Percentiles rank a stretch among this genome's conserved stretches.
These are phyloP conservation scores for Lordiphosa fenestrarum DNA, from an alignment of 2,888 invertebrate genomes.

Conservation along the genomic window DNA sequence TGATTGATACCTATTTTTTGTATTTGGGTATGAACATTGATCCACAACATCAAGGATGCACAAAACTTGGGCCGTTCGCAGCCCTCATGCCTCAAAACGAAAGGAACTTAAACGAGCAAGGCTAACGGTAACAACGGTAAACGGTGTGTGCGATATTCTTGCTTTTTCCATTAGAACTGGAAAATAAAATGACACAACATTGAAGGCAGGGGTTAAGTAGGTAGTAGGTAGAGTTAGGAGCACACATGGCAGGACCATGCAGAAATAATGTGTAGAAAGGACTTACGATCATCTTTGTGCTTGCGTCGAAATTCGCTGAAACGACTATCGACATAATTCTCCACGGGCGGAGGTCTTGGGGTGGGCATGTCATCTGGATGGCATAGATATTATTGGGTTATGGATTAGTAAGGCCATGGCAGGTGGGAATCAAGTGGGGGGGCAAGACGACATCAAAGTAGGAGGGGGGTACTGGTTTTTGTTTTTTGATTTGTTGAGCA, in stretches of 20 bases:
- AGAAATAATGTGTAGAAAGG: constrained; percentile 30
- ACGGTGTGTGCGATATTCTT: constrained; percentile 55
- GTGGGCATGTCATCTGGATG: constrained; percentile 78
- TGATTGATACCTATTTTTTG: constrained; percentile 63
- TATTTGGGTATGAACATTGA: constrained; percentile 59
- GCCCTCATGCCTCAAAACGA: constrained; percentile 70
- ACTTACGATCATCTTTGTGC: constrained; percentile 86
- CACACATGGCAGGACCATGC: constrained; percentile 38
- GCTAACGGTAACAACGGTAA: constrained; percentile 45
- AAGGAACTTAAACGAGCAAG: constrained; percentile 69
- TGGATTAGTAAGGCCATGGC: constrained; percentile 2
- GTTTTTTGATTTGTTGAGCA: constrained; percentile 54
- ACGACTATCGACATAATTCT: constrained; percentile 78
- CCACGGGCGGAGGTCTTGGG: constrained; percentile 77
- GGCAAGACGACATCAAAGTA: constrained; percentile 63
- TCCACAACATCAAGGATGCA: constrained; percentile 79
- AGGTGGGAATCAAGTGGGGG: constrained; percentile 16
- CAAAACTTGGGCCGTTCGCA: constrained; percentile 48
- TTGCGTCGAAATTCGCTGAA: constrained; percentile 83
- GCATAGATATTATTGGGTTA: constrained; percentile 7
- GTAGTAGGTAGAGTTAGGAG: constrained; percentile 17
- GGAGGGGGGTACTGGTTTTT: constrained; percentile 28
- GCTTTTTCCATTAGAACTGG: constrained; percentile 69
- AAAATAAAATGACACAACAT: constrained; percentile 76
- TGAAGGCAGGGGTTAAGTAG: constrained; percentile 62